phyloP scores from a whole-genome alignment of 1,140 invertebrate genomes.

The Galendromus occidentalis region DNA sequence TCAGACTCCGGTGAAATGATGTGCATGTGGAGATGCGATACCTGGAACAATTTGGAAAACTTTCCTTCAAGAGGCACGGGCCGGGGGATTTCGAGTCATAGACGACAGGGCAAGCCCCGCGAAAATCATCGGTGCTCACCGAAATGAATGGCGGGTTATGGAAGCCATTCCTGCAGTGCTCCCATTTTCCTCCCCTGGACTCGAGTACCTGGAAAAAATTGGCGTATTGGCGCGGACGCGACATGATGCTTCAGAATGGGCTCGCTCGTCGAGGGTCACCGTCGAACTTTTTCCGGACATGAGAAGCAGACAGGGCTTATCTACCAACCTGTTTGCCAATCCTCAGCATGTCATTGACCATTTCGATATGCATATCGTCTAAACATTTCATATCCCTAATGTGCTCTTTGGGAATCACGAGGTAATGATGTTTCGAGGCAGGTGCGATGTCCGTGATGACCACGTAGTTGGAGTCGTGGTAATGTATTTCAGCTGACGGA shows the following conservation, averaged over 20 bases:
- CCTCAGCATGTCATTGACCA: conserved; percentile 36
- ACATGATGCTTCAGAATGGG: conserved; percentile 11
- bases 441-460: conserved; percentile 67
- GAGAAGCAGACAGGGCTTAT: conserved; percentile 30
- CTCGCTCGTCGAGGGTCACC: not conserved
- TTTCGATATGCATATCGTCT: conserved; percentile 36
- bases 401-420: conserved; percentile 56
- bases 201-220: conserved; percentile 2
- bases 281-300: conserved; percentile 29
- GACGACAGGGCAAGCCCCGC: not conserved
- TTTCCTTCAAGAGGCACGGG: not conserved
- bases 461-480: conserved; percentile 49
- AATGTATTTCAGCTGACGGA: not conserved
- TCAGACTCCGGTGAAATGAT: conserved; percentile 53
- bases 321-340: conserved; percentile 18
- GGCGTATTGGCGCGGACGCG: not conserved
- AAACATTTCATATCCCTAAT: conserved; percentile 48
- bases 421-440: conserved; percentile 52
- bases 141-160: conserved; percentile 76
- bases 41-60: not conserved
- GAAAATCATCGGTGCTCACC: conserved; percentile 27
- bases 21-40: conserved; percentile 61
- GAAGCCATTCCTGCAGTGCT: conserved; percentile 45
- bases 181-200: not conserved
- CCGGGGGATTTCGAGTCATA: not conserved